Evolutionary conservation across 2,888 invertebrate genomes (phyloP), one percentile per base, ranked within the genome.

Genomic region (Crioceris asparagi): DNA sequence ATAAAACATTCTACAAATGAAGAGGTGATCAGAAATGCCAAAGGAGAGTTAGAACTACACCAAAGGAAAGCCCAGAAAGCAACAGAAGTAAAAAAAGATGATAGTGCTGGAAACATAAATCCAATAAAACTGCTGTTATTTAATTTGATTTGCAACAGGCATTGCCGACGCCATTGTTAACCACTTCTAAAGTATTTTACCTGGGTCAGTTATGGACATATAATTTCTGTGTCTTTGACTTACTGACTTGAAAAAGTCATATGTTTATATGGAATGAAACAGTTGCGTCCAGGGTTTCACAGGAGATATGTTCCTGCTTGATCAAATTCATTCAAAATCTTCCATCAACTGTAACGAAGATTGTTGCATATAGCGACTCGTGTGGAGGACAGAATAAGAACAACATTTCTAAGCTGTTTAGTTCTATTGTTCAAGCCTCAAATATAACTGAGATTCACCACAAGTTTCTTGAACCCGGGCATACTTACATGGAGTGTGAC

Each of bases 251-350:
- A 25, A 39, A 36, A 36, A 16, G 29, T 32, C 29, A 45, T 25
- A 50, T 51, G 48, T 48, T 31, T 45, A 38, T 46, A 21, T 49
- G 47, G 47, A 26, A 41, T 30, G 48, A 50, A 40, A 45, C 34
- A 26, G 39, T 43, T 11, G 45, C 48, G 7, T 46, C 46, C 16
- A 38, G 46, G 29, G 49, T 45, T 19, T 48, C 45, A 15, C 47
- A 47, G 21, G 42, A 48, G 29, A 45, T 49, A 14, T 43, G 41
- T 16, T 49, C 48, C 11, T 48, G 43, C 29, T 31, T 45, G 29
- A 27, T 46, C 12, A 27, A 40, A 23, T 42, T 34, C 36, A 26
- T 37, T 26, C 3, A 26, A 3, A 7, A 8, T 17, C 31, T 31
- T 12, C 31, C 31, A 3, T 3, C 14, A 16, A 31, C 2, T 6